These are phyloP conservation scores for Coluber constrictor DNA, from an alignment of 2,797 vertebrate genomes.

Conservation along the genomic window DNA sequence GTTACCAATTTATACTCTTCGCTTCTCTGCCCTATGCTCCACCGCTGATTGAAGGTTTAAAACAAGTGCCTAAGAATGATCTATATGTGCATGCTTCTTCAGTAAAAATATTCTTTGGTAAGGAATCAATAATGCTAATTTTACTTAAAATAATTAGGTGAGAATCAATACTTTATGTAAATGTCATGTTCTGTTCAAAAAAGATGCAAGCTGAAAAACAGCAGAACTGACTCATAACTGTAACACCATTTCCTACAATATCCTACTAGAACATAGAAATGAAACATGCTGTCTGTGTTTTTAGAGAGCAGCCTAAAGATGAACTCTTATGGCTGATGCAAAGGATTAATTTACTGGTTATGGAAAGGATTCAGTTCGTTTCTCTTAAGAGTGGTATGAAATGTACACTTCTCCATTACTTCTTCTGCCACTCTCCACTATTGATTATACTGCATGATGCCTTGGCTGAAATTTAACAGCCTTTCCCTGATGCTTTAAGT, in stretches of 20 bases:
- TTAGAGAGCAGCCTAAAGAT: background rate
- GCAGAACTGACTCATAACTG: background rate
- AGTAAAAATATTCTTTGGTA: background rate
- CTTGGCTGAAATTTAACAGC: background rate
- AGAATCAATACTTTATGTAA: background rate
- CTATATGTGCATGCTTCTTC: background rate
- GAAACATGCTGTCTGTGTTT: background rate
- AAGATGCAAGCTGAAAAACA: background rate
- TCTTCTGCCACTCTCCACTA: background rate
- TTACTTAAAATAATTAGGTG: background rate
- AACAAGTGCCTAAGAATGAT: background rate
- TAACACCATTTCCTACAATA: background rate
- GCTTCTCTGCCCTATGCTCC: too few species aligned
- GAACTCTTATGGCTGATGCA: background rate
- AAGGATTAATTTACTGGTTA: background rate
- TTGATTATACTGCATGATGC: background rate
- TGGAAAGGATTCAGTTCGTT: background rate
- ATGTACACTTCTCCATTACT: background rate
- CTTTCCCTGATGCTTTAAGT: background rate
- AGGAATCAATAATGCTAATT: background rate
- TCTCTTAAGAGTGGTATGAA: background rate
- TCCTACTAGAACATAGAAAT: background rate
- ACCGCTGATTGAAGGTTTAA: background rate
- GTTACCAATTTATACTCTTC: too few species aligned
- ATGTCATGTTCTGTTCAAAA: conserved; percentile 8